These are phyloP conservation scores for Agapostemon virescens DNA, from an alignment of 2,888 invertebrate genomes.

Conservation along the genomic window DNA sequence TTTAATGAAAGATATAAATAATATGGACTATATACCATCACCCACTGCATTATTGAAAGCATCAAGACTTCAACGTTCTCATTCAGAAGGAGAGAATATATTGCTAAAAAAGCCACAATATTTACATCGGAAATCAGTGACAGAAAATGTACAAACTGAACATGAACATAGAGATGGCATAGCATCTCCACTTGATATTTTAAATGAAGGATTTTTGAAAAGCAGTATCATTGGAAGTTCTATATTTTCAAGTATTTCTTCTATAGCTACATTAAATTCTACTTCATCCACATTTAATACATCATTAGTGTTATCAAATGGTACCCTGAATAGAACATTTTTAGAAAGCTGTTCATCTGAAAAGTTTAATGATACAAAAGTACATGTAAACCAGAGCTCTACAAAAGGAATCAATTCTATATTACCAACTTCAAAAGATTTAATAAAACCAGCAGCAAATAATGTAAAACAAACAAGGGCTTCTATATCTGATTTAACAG, in stretches of 20 bases:
- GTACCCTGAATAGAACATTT: slow-evolving; percentile 71
- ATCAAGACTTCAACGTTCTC: slow-evolving; percentile 51
- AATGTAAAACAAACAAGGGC: neutral
- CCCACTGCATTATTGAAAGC: slow-evolving; percentile 7
- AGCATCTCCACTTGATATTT: slow-evolving; percentile 62
- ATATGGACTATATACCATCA: slow-evolving; percentile 19
- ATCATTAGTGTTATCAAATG: slow-evolving; percentile 57
- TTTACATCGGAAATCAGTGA: slow-evolving; percentile 45
- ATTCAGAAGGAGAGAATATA: slow-evolving; percentile 66
- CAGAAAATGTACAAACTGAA: slow-evolving; percentile 38
- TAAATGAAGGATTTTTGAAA: slow-evolving; percentile 69
- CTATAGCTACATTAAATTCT: slow-evolving; percentile 65
- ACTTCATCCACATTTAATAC: slow-evolving; percentile 55
- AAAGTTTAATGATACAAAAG: slow-evolving; percentile 23
- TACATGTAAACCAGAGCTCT: slow-evolving; percentile 9
- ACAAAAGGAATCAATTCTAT: neutral
- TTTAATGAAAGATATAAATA: slow-evolving; percentile 34
- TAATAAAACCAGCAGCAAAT: slow-evolving; percentile 16
- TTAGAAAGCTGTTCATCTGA: slow-evolving; percentile 58
- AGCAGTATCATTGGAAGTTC: slow-evolving; percentile 60
- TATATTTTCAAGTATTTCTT: slow-evolving; percentile 68
- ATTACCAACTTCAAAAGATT: slow-evolving; percentile 32
- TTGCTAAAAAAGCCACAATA: slow-evolving; percentile 44
- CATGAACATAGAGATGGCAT: slow-evolving; percentile 16
- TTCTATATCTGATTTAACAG: slow-evolving; percentile 64